These are phyloP conservation scores for Monochamus alternatus DNA, from an alignment of 2,888 invertebrate genomes.

Conservation along the genomic window DNA sequence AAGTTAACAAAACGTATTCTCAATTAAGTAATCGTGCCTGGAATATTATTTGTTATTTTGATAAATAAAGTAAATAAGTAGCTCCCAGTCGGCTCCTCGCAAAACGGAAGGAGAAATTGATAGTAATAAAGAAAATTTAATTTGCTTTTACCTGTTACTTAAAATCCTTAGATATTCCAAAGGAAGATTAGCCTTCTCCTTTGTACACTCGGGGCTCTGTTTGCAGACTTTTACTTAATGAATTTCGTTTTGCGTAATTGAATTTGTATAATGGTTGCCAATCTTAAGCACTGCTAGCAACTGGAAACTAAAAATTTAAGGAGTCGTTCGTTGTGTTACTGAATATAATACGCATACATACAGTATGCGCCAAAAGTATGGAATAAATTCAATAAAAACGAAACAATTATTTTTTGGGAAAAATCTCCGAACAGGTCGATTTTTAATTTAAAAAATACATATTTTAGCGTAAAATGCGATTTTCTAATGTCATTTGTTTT, in stretches of 20 bases:
- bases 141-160: constrained; percentile 12
- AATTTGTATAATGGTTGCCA: constrained; percentile 7
- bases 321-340: too few relatives aligned
- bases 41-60: background rate
- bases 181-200: background rate
- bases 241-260: constrained; percentile 9
- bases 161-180: background rate
- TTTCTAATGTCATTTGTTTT: too few relatives aligned
- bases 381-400: too few relatives aligned
- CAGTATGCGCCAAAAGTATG: too few relatives aligned
- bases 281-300: background rate
- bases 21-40: too few relatives aligned
- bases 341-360: too few relatives aligned
- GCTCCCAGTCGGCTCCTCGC: background rate
- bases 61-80: background rate
- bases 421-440: too few relatives aligned
- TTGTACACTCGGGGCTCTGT: background rate
- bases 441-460: too few relatives aligned
- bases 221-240: constrained; percentile 13
- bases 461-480: too few relatives aligned
- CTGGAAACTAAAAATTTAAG: background rate
- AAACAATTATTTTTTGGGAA: too few relatives aligned
- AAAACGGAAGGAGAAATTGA: constrained; percentile 1
- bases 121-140: constrained; percentile 10
- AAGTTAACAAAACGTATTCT: too few relatives aligned